These are phyloP conservation scores for Phallusia fumigata DNA, from an alignment of 23 tunicate species.

Conservation along the genomic window DNA sequence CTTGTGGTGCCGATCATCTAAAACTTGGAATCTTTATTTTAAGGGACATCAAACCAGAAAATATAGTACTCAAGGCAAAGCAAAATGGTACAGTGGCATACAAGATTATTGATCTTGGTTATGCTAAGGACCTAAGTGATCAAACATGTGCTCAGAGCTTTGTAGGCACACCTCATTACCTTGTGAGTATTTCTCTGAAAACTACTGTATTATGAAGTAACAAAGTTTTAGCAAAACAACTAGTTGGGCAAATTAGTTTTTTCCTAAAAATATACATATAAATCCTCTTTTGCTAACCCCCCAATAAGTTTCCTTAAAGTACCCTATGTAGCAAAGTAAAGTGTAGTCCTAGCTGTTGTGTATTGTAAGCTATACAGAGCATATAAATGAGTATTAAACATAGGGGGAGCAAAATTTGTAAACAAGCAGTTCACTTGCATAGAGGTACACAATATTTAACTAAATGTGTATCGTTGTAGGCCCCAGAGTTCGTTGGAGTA, in stretches of 20 bases:
- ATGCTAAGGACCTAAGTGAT: constrained; percentile 79
- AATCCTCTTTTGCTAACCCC: too few species aligned
- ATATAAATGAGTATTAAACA: too few species aligned
- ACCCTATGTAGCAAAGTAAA: too few species aligned
- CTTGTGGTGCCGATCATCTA: not conserved
- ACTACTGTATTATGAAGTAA: not conserved
- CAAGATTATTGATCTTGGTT: constrained; percentile 91
- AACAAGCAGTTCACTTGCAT: too few species aligned
- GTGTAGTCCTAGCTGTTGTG: too few species aligned
- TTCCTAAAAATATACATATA: too few species aligned
- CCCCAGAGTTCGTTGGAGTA: constrained; percentile 70
- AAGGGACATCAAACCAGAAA: constrained; percentile 96
- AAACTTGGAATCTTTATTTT: not conserved
- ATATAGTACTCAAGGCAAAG: constrained; percentile 64
- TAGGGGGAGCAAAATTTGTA: too few species aligned
- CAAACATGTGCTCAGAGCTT: constrained; percentile 59
- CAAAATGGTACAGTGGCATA: constrained; percentile 26
- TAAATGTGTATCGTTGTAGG: constrained; percentile 22
- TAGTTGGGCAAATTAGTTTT: not conserved
- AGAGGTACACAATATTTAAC: not conserved
- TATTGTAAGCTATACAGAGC: too few species aligned
- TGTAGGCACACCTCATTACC: constrained; percentile 83
- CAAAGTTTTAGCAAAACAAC: not conserved
- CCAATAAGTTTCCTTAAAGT: too few species aligned
- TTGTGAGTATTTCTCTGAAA: constrained; percentile 29